Base-by-base conservation (phyloP, 1,140 invertebrate species). In the Acromyrmex charruanus region DNA sequence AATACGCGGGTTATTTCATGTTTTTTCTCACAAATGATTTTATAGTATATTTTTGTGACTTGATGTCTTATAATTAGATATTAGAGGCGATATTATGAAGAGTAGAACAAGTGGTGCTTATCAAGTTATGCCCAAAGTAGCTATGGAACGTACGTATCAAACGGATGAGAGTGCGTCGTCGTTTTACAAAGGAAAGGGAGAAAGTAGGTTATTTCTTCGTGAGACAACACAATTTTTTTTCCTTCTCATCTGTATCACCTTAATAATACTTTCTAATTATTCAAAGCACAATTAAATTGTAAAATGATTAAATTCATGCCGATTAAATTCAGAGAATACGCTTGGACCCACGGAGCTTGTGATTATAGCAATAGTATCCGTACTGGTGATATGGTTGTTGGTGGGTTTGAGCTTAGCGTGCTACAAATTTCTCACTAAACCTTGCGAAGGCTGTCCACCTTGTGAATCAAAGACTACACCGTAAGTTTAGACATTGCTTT, bases 331-430 rank as follows among this genome's bases (percentile, higher is more conserved):
- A 90, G 89, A 85, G 3, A 53, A 51, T 3, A 21, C 21, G 44
- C 71, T 93, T 16, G 88, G 88, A 35, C 91, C 88, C 0, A 86
- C 84, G 2, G 91, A 93, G 66, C 85, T 94, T 14, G 89, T 94
- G 51, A 86, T 93, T n/a, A 93, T 94, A 21, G 90, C 89, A 1
- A 18, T 92, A 28, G 84, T 90, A 14, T 89, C 88, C 77, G 90
- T 88, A 71, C 61, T 93, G 59, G 16, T 93, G 16, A 44, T 93
- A 28, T 94, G 92, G 91, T 31, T 94, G 21, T 66, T 94, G 35
- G 84, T 94, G 9, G 92, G 92, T 10, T 79, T 93, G 14, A 91
- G 63, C 59, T 21, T 94, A 14, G 87, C 92, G 9, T 93, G 92
- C 72, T 93, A 91, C n/a, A 90, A 72, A 89, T 92, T 89, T 71